Evolutionary conservation across 2,113 vertebrate species (phyloP).

Genomic region (Sialia sialis): DNA sequence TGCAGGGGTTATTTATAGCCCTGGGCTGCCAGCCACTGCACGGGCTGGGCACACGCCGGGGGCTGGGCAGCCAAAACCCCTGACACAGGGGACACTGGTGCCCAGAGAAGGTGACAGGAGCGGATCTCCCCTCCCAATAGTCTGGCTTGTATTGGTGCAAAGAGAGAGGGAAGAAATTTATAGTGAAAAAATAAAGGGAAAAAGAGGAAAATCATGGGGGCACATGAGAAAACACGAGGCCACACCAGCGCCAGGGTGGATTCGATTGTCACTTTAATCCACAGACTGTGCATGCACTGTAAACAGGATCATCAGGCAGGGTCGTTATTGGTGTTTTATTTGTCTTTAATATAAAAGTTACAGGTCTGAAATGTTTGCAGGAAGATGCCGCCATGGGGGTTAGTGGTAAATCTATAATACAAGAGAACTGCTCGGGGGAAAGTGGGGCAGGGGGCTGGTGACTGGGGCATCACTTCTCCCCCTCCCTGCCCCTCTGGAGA

Average conservation of each 20-base stretch:
- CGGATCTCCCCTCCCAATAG: fast-evolving
- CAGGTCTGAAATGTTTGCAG: conserved; percentile 61
- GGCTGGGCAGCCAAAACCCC: background rate
- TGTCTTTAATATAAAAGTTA: conserved; percentile 71
- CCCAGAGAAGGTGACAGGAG: background rate
- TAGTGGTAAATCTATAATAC: conserved; percentile 21
- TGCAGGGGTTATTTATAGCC: background rate
- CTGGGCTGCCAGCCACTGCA: fast-evolving
- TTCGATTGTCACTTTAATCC: conserved; percentile 60
- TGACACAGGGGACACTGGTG: fast-evolving
- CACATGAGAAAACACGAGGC: conserved; percentile 6
- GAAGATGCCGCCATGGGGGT: conserved; percentile 24
- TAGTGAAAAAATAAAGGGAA: background rate
- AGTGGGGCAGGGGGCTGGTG: background rate
- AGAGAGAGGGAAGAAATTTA: background rate
- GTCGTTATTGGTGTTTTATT: conserved; percentile 63
- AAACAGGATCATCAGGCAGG: conserved; percentile 27
- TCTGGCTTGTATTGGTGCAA: background rate
- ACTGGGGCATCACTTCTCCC: fast-evolving
- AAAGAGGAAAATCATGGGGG: background rate
- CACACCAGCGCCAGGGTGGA: background rate
- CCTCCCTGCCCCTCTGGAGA: background rate
- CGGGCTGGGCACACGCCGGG: background rate
- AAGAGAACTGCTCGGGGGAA: background rate
- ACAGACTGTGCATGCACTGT: conserved; percentile 48